phyloP scores from a whole-genome alignment of 1,140 invertebrate species.

The Drosophila chauvacae region DNA sequence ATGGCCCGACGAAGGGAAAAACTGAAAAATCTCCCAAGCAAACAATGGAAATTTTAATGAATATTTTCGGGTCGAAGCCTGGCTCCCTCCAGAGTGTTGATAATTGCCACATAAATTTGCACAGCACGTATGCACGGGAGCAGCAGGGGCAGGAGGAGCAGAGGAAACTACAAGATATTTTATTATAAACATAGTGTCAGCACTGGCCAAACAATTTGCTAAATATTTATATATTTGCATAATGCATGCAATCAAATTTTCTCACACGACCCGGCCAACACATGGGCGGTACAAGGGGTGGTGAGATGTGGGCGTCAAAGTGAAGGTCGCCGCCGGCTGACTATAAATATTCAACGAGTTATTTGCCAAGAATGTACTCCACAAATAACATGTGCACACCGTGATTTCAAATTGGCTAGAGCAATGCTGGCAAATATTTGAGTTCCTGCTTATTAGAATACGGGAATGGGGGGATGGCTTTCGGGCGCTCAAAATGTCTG shows the following conservation, averaged over 20 bases:
- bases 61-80: slow-evolving; percentile 70
- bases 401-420: slow-evolving; percentile 20
- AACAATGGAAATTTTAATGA: slow-evolving; percentile 80
- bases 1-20: slow-evolving; percentile 14
- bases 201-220: slow-evolving; percentile 66
- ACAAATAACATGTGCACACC: slow-evolving; percentile 24
- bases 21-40: slow-evolving; percentile 61
- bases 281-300: background rate
- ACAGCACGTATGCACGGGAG: slow-evolving; percentile 17
- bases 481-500: background rate
- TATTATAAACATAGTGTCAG: slow-evolving; percentile 45
- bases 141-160: slow-evolving; percentile 2
- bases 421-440: slow-evolving; percentile 1
- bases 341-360: slow-evolving; percentile 63
- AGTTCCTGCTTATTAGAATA: background rate
- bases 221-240: slow-evolving; percentile 72
- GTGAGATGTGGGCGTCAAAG: slow-evolving; percentile 8
- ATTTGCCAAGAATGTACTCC: slow-evolving; percentile 36
- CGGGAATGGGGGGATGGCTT: background rate
- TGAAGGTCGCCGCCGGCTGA: slow-evolving; percentile 55
- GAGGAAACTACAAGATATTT: slow-evolving; percentile 39
- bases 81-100: slow-evolving; percentile 66
- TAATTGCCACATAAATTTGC: slow-evolving; percentile 79
- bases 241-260: slow-evolving; percentile 71
- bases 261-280: slow-evolving; percentile 30